These are phyloP conservation scores for Apomyelois bistriatella DNA, from an alignment of 2,888 invertebrate genomes.

Conservation along the genomic window DNA sequence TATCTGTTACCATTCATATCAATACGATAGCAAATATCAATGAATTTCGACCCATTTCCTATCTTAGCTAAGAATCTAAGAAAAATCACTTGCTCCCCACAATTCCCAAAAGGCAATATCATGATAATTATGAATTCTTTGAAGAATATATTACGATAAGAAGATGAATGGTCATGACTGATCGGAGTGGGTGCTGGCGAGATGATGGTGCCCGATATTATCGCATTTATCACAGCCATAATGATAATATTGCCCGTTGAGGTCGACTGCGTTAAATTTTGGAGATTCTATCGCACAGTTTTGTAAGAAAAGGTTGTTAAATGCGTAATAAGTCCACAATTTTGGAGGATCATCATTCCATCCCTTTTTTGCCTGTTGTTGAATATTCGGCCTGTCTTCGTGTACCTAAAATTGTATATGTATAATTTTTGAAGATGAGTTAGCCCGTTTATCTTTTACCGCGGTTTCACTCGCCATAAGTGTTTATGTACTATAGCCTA, in stretches of 20 bases:
- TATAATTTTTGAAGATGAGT: no score
- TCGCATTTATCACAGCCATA: no score
- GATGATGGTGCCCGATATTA: no score
- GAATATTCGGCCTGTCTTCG: no score
- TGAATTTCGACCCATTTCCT: neutral
- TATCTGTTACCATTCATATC: no score
- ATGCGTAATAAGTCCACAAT: no score
- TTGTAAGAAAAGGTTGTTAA: neutral
- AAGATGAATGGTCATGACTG: conserved; percentile 4
- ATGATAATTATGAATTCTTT: conserved; percentile 2
- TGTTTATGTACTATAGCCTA: no score
- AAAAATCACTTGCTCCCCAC: neutral
- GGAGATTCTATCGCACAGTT: neutral
- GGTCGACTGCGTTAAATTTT: neutral
- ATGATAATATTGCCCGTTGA: neutral
- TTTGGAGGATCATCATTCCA: no score
- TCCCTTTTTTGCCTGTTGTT: no score
- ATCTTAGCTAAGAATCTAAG: neutral
- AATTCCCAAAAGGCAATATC: neutral
- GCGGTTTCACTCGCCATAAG: no score
- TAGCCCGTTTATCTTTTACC: no score
- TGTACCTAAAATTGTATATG: no score
- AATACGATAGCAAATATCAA: neutral
- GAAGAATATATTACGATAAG: conserved; percentile 8
- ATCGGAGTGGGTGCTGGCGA: neutral